Conservation (phyloP, 1,140 invertebrate species). For the Zaprionus kolodkinae region DNA sequence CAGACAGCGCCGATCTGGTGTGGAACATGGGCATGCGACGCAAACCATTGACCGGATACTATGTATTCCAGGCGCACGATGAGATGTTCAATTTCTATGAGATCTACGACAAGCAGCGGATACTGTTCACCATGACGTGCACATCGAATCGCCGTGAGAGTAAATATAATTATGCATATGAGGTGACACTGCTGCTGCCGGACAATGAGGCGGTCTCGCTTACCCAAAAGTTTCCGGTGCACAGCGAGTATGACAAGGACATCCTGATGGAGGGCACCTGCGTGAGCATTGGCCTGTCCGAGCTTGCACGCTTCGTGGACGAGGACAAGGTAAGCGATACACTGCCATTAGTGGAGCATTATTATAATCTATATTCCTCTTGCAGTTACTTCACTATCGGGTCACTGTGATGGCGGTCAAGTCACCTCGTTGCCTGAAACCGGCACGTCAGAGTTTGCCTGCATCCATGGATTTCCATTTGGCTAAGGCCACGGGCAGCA, state of each 20-base stretch:
- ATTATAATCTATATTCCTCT: not conserved
- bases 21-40: slow-evolving; percentile 72
- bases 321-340: slow-evolving; percentile 66
- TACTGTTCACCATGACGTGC: slow-evolving; percentile 81
- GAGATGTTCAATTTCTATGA: slow-evolving; percentile 84
- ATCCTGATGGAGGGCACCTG: slow-evolving; percentile 79
- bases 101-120: slow-evolving; percentile 71
- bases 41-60: slow-evolving; percentile 77
- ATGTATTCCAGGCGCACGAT: slow-evolving; percentile 74
- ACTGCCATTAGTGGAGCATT: not conserved
- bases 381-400: slow-evolving; percentile 74
- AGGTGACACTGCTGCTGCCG: slow-evolving; percentile 72
- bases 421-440: slow-evolving; percentile 64
- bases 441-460: slow-evolving; percentile 48
- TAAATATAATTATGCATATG: slow-evolving; percentile 79
- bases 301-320: slow-evolving; percentile 72
- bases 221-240: slow-evolving; percentile 79
- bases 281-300: slow-evolving; percentile 63
- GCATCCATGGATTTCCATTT: slow-evolving; percentile 58
- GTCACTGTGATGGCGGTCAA: slow-evolving; percentile 71
- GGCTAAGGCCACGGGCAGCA: slow-evolving; percentile 40
- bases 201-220: slow-evolving; percentile 74
- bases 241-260: slow-evolving; percentile 80
- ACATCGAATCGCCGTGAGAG: slow-evolving; percentile 74
- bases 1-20: slow-evolving; percentile 52